Evolutionary conservation across 2,113 vertebrate species (phyloP).

Genomic region (Spea bombifrons): DNA sequence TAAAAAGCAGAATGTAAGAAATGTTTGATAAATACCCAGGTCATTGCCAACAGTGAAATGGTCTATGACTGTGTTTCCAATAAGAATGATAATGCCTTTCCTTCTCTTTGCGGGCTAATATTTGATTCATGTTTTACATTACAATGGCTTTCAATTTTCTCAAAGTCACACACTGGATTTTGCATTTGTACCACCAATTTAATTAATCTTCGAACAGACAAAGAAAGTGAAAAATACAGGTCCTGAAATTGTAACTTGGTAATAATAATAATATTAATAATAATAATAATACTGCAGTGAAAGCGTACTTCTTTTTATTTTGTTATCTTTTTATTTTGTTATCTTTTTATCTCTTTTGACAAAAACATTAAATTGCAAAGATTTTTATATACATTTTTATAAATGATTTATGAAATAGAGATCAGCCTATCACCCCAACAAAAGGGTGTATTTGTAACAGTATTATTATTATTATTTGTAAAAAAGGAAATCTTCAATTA

Average conservation of each 20-base stretch:
- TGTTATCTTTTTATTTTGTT: too few species aligned
- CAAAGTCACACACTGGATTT: conserved; percentile 34
- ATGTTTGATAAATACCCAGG: neutral
- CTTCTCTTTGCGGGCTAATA: conserved; percentile 9
- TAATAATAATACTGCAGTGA: too few species aligned
- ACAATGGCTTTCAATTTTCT: conserved; percentile 38
- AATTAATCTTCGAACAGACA: conserved; percentile 34
- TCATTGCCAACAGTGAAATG: conserved; percentile 22
- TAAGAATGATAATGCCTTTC: conserved; percentile 30
- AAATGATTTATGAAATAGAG: too few species aligned
- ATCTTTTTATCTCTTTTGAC: too few species aligned
- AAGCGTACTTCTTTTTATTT: too few species aligned
- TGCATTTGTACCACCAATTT: conserved; percentile 38
- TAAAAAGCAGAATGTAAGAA: too few species aligned
- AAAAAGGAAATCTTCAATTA: too few species aligned
- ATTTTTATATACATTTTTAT: too few species aligned
- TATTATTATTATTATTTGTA: too few species aligned
- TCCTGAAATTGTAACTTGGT: conserved; percentile 15
- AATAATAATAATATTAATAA: neutral
- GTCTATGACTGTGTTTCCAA: conserved; percentile 26
- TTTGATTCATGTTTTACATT: conserved; percentile 42
- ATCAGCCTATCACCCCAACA: too few species aligned
- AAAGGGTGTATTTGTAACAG: too few species aligned
- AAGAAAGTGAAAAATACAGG: conserved; percentile 25
- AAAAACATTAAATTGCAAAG: too few species aligned